Evolutionary conservation across 1,140 invertebrate genomes (phyloP), one percentile per base, ranked within the genome.

Genomic region (Eurosta solidaginis): DNA sequence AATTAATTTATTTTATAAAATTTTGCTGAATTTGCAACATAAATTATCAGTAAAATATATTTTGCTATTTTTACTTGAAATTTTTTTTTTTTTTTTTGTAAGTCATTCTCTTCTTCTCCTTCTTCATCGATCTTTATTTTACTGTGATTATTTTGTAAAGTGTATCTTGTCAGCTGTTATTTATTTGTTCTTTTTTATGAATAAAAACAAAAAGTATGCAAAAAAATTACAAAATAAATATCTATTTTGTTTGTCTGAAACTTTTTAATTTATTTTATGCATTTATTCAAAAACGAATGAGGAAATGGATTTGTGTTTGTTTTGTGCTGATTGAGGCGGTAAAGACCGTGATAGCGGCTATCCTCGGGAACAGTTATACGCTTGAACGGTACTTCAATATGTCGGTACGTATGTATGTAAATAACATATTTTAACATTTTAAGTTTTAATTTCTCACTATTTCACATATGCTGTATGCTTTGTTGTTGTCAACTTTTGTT

Each of bases 241-340:
- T 68, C 40, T 40, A 29, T 68, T 20, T n/a, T 68, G 33, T 68
- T 63, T 40, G 29, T n/a, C 12, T 68, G 59, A 6, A 68, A 68
- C 59, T 68, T 68, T 68, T 68, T 68, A 68, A 68, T 68, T 68
- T 68, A 68, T 68, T 68, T 68, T 42, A 68, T 68, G 59, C 59
- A 20, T 68, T 40, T 33, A 68, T 68, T 68, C 40, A 40, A 68
- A 68, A 68, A n/a, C 40, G 29, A 68, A 68, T n/a, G n/a, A 40
- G 33, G 59, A 68, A 68, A 68, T 68, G 59, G 59, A 68, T 68
- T 59, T 68, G 59, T n/a, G n/a, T 68, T 68, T 68, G 59, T 68
- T 59, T 29, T 20, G 33, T 4, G 17, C n/a, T 59, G 29, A 52
- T 5, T 52, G 52, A 25, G 52, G 52, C 27, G 2, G 27, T 27